Conservation (phyloP, 2,113 vertebrate genomes). For the Fregata magnificens region DNA sequence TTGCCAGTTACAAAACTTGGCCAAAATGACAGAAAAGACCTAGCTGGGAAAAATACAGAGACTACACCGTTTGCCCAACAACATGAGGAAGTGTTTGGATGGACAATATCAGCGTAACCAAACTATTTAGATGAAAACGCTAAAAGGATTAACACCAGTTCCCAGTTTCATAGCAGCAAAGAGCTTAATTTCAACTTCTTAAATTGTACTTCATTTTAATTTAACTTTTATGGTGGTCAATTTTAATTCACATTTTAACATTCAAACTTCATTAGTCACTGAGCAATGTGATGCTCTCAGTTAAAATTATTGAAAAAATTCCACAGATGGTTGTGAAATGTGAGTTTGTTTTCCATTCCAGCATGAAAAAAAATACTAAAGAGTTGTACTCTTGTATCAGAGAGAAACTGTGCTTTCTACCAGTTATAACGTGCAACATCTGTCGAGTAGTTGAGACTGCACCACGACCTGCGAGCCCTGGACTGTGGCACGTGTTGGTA, state of each 20-base stretch:
- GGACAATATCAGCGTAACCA: neutral
- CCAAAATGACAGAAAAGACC: neutral
- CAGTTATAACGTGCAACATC: neutral
- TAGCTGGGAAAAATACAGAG: neutral
- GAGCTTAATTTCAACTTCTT: neutral
- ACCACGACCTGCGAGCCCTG: neutral
- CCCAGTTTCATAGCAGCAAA: neutral
- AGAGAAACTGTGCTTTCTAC: neutral
- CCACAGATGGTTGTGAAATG: neutral
- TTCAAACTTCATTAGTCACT: neutral
- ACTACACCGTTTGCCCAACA: neutral
- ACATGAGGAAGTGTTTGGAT: neutral
- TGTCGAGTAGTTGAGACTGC: neutral
- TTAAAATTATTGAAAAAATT: neutral
- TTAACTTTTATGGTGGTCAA: neutral
- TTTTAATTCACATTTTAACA: neutral
- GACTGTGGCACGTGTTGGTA: accelerated
- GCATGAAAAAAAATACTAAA: neutral
- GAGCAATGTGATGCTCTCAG: neutral
- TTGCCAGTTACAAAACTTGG: neutral
- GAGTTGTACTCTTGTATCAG: no score
- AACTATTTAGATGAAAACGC: neutral
- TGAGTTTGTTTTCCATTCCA: neutral
- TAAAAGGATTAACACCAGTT: neutral
- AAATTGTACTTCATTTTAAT: neutral